Evolutionary conservation across 2,113 vertebrate genomes (phyloP), one percentile per base, ranked within the genome.

Genomic region (Syngnathus scovelli): DNA sequence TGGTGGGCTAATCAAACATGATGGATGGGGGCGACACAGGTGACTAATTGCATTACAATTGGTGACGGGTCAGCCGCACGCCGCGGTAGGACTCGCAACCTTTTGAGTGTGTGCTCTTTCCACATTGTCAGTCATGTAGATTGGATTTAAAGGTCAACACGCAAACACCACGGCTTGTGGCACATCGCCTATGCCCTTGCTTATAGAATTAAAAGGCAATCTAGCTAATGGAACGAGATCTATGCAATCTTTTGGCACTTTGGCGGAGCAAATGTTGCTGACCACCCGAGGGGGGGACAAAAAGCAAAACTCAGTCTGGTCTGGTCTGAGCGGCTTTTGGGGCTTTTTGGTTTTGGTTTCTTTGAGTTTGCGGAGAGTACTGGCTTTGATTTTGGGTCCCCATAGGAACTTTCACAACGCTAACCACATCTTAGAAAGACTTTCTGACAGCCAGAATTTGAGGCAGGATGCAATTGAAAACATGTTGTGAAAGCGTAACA

Each of bases 61-160:
- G 41, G 55, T 37, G 61, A 64, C 27, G 19, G 67, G 71, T 59
- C 68, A 27, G 61, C 46, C 66, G 49, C 36, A 52, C 65, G 54
- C 59, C 51, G 61, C 5, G 39, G 64, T 27, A 69, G 64, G 66
- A 49, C 38, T 63, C 54, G 63, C 67, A 77, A 52, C 58, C 61
- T 15, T 15, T 43, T 67, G 61, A 43, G 72, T 67, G 74, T 73
- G 38, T 13, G 73, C 58, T 70, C 64, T 68, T 81, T 78, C 70
- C 68, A 73, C 64, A 72, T 79, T 81, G 74, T 78, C 76, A 66
- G 64, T 74, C 56, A 74, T 76, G 78, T 38, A 75, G 79, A 86
- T 85, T 83, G 76, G 74, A 85, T 83, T 84, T 67, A 86, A 88
- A 90, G 82, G 87, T 85, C 82, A 73, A 62, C n/a, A 62, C 9